phyloP scores from a whole-genome alignment of 2,797 vertebrate genomes.

The Hapalemur alaotrensis region DNA sequence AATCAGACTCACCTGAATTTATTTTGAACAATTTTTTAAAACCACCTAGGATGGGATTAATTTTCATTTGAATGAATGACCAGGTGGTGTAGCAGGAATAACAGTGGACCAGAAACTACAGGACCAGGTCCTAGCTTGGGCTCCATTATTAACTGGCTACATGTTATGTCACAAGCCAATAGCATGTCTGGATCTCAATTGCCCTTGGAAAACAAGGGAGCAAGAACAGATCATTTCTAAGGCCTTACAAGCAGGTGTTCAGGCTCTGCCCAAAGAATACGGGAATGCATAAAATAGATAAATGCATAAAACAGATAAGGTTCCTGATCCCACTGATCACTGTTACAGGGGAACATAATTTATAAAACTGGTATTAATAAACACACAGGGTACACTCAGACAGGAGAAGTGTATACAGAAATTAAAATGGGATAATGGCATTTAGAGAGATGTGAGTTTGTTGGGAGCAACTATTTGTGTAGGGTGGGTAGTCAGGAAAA shows the following conservation, averaged over 20 bases:
- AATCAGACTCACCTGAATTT: constrained; percentile 13
- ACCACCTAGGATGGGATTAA: background rate
- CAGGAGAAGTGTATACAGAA: background rate
- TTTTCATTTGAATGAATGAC: constrained; percentile 14
- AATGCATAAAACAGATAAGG: background rate
- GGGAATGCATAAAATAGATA: background rate
- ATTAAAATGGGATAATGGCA: background rate
- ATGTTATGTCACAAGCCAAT: background rate
- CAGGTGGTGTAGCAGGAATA: background rate
- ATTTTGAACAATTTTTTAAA: constrained; percentile 23
- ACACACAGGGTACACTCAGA: background rate
- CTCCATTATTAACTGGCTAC: background rate
- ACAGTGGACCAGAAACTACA: background rate
- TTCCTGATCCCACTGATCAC: background rate
- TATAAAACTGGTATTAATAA: background rate
- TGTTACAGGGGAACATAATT: background rate
- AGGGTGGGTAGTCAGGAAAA: background rate
- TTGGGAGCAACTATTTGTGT: background rate
- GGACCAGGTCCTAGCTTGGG: background rate
- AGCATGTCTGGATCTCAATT: background rate
- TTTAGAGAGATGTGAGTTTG: background rate
- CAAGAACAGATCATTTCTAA: background rate
- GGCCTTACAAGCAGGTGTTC: background rate
- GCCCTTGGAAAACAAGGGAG: background rate
- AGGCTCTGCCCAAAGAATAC: background rate